Conservation (phyloP, 2,888 invertebrate genomes). For the Emmelina monodactyla region DNA sequence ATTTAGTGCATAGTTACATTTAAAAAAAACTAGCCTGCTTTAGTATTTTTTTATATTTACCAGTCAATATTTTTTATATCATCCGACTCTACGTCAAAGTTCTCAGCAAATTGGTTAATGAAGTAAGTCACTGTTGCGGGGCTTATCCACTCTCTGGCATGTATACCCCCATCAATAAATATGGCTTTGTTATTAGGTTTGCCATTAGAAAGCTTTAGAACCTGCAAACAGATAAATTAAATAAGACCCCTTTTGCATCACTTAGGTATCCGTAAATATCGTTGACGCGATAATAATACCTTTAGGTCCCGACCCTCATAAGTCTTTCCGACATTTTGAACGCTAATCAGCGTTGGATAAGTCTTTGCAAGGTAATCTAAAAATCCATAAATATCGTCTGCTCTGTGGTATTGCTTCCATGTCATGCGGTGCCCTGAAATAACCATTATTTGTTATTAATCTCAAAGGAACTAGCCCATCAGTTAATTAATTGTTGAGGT, state of each 20-base stretch:
- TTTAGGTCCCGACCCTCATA: slow-evolving; percentile 77
- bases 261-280: background rate
- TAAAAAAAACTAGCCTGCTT: too few relatives aligned
- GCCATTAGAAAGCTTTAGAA: slow-evolving; percentile 74
- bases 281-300: slow-evolving; percentile 33
- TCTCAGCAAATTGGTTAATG: slow-evolving; percentile 78
- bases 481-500: too few relatives aligned
- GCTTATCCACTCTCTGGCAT: slow-evolving; percentile 92
- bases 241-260: background rate
- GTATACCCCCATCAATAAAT: slow-evolving; percentile 85
- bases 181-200: slow-evolving; percentile 71
- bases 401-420: slow-evolving; percentile 81
- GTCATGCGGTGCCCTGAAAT: slow-evolving; percentile 70
- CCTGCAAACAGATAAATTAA: slow-evolving; percentile 20
- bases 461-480: too few relatives aligned
- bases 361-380: slow-evolving; percentile 80
- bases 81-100: slow-evolving; percentile 72
- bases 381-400: slow-evolving; percentile 78
- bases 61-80: slow-evolving; percentile 55
- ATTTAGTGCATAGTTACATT: too few relatives aligned
- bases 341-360: slow-evolving; percentile 75
- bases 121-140: slow-evolving; percentile 83
- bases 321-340: slow-evolving; percentile 79
- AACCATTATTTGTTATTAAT: too few relatives aligned
- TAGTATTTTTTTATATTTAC: too few relatives aligned